Evolutionary conservation across 2,888 invertebrate species (phyloP), one percentile per base, ranked within the genome.

Genomic region (Caenorhabditis drosophilae): DNA sequence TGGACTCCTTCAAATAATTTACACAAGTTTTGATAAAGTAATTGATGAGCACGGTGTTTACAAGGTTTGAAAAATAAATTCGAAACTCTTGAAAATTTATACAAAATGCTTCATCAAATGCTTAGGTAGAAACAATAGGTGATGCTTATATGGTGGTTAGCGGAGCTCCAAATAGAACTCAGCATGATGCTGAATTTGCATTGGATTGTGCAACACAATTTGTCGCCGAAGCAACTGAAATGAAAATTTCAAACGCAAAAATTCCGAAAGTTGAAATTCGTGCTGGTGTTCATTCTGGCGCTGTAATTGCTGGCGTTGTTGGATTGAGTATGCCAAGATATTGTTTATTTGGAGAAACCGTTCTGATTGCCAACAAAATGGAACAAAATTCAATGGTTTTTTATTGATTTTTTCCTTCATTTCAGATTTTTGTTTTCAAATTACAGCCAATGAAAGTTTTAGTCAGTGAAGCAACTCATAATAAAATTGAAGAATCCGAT

Each of bases 141-240:
- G 96, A 97, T 84, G 96, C 96, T 0, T 97, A 96, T 84, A 95
- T 97, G 95, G 93, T 95, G 0, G 96, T 95, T 0, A 91, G 93
- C 0, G 96, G 96, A 0, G 94, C 94, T 0, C 95, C 95, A 0
- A 91, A 91, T 75, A 90, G 91, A 78, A 92, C 92, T 82, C 88
- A 88, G 50, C 91, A 92, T 82, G 96, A 97, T 84, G 93, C 94
- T 0, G 91, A 92, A 84, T 83, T 83, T 56, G 83, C 85, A 22
- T 76, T 84, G 44, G 84, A 86, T 49, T 75, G 75, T 54, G 78
- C 75, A 6, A 53, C 67, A 23, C 61, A 72, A 6, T 59, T 78
- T 36, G 31, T 77, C 1, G 47, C 42, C 16, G 59, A 59, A 12
- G 48, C 70, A 11, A 53, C 46, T 1, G 57, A 61, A 41, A 53